Evolutionary conservation across 30 jellyfish, hydroid and myxozoan genomes (phyloP).

Genomic region (Morbakka virulenta): DNA sequence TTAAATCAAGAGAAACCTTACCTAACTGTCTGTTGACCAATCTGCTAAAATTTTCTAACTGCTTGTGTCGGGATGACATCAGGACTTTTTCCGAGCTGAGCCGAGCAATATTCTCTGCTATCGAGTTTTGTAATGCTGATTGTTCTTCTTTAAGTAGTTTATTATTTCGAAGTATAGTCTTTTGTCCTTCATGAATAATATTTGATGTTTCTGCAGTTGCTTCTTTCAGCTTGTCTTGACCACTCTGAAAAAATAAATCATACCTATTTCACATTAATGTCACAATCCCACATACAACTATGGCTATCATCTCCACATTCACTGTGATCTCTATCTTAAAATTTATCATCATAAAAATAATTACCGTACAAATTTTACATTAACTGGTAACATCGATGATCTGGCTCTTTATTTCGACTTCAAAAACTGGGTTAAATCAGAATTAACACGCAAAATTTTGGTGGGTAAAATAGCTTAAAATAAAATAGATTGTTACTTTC

Average conservation of each 20-base stretch:
- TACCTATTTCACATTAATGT: no score
- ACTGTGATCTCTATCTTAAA: no score
- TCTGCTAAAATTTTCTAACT: constrained; percentile 58
- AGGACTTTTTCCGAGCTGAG: constrained; percentile 59
- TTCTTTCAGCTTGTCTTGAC: constrained; percentile 67
- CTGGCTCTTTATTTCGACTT: no score
- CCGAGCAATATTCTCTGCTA: constrained; percentile 45
- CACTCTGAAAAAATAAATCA: constrained; percentile 15
- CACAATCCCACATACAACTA: no score
- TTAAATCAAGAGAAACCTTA: background rate
- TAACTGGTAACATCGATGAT: no score
- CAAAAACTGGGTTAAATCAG: no score
- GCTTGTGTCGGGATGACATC: constrained; percentile 56
- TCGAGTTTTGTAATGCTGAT: constrained; percentile 36
- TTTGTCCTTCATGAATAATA: constrained; percentile 60
- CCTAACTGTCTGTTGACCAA: constrained; percentile 76
- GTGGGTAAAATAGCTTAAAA: no score
- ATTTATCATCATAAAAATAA: no score
- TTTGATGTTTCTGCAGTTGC: constrained; percentile 67
- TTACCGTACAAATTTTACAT: no score
- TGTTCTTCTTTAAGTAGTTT: constrained; percentile 50
- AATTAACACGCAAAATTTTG: no score
- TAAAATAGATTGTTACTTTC: no score
- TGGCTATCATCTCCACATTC: no score
- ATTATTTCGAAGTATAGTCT: constrained; percentile 27